Base-by-base conservation (phyloP, 1,140 invertebrate genomes). In the Drosophila ercepeae region DNA sequence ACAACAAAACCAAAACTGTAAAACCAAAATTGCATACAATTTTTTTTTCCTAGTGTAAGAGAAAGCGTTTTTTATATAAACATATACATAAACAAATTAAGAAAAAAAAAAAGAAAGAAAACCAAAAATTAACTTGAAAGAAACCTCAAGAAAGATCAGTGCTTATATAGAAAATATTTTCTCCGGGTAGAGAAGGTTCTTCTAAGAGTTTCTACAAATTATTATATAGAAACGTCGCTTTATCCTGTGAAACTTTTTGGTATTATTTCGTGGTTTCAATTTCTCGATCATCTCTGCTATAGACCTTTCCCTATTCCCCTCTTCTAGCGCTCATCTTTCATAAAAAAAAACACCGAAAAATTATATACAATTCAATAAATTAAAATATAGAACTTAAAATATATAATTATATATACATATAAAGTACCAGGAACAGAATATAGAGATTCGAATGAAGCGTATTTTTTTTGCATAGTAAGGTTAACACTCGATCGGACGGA, bases 11-110 rank as follows among this genome's bases (percentile, higher is more conserved):
- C 1, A 34, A 25, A 42, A 46, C 42, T 27, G 41, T 36, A 34
- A 32, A 73, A 57, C 59, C 50, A 71, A 18, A 67, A 64, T 60
- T 44, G 72, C 81, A 86, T 86, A 75, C n/a, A 19, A 73, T 67
- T 63, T 79, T 86, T 83, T 84, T 86, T 79, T 74, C 82, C 82
- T 84, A 84, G 79, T 54, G 34, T 84, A 84, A 76, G 79, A 42
- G 25, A 74, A 61, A 61, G 46, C 48, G 63, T 75, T 75, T 83
- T 81, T 82, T 83, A 65, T 67, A 65, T 71, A 70, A 70, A 54
- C 44, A 57, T 60, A 67, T 44, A 39, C 36, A 52, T n/a, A n/a
- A n/a, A n/a, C n/a, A n/a, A n/a, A n/a, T n/a, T n/a, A n/a, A n/a
- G n/a, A n/a, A n/a, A 68, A 45, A 81, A 61, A 83, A 72, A 49